A percentile compares a stretch with the other conserved stretches of the same genome.
Evolutionary conservation across 2,797 vertebrate species (phyloP).

Genomic region (Hippopotamyrus pictus): DNA sequence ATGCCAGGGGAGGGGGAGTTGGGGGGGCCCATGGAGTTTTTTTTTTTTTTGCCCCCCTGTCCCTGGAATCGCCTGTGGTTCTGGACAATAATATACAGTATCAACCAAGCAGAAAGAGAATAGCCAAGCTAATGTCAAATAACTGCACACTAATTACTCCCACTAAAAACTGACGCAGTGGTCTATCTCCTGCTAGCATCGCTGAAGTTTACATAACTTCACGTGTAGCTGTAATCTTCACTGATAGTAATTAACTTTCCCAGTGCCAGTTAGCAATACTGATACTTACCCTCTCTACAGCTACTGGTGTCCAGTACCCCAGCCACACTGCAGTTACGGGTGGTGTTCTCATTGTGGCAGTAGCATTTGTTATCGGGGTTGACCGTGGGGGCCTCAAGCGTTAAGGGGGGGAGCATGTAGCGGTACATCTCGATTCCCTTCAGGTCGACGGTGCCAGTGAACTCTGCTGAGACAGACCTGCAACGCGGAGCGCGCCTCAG

Average conservation of each 20-base stretch:
- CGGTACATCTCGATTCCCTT: slow-evolving; percentile 82
- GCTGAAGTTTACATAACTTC: neutral
- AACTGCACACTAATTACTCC: neutral
- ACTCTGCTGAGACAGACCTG: slow-evolving; percentile 80
- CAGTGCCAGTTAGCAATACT: neutral
- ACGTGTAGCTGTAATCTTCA: neutral
- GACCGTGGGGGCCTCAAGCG: slow-evolving; percentile 63
- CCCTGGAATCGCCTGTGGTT: neutral
- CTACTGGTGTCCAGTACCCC: slow-evolving; percentile 74
- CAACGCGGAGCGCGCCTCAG: neutral
- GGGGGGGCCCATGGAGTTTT: neutral
- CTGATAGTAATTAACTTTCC: neutral
- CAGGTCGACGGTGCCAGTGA: slow-evolving; percentile 44
- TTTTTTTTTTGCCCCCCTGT: neutral
- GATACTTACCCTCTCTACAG: slow-evolving; percentile 62
- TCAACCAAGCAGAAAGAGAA: neutral
- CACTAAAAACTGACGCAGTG: neutral
- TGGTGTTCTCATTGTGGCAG: slow-evolving; percentile 56
- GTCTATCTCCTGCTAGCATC: neutral
- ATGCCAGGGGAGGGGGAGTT: neutral
- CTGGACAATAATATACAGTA: neutral
- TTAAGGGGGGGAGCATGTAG: slow-evolving; percentile 58
- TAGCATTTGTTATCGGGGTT: slow-evolving; percentile 80
- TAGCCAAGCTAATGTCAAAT: neutral
- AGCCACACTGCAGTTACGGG: slow-evolving; percentile 68